Conservation (phyloP, 1,140 invertebrate genomes). For the Drosophila rufa region DNA sequence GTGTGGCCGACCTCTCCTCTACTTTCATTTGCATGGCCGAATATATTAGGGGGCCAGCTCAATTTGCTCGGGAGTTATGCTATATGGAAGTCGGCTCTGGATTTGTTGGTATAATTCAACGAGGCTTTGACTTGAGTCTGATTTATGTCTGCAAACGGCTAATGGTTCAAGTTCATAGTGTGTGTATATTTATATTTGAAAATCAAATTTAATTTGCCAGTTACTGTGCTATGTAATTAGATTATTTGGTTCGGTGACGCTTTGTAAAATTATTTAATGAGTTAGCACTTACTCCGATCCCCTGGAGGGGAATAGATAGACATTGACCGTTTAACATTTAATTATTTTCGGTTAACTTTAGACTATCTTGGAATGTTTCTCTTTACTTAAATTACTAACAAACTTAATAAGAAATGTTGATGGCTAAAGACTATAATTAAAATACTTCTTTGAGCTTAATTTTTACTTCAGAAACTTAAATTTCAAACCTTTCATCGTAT, state of each 20-base stretch:
- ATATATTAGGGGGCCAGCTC: conserved; percentile 28
- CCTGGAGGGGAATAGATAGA: neutral
- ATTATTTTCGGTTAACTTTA: neutral
- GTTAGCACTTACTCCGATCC: neutral
- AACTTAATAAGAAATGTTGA: neutral
- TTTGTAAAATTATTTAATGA: neutral
- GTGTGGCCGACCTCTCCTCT: conserved; percentile 33
- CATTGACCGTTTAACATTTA: neutral
- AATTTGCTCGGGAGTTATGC: conserved; percentile 38
- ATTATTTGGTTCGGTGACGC: neutral
- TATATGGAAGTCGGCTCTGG: conserved; percentile 7
- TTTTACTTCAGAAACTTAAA: neutral
- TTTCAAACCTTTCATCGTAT: neutral
- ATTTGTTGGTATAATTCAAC: conserved; percentile 29
- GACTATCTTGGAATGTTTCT: neutral
- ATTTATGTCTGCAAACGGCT: conserved; percentile 17
- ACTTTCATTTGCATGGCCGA: conserved; percentile 62
- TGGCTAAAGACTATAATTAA: too few relatives aligned
- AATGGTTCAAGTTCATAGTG: neutral
- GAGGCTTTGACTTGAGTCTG: conserved; percentile 24
- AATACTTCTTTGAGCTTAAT: too few relatives aligned
- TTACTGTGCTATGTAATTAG: neutral
- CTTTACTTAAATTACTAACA: neutral
- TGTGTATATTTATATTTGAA: neutral
- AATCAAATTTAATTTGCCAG: neutral